Evolutionary conservation across 2,113 vertebrate species (phyloP).

Genomic region (Archilochus colubris): DNA sequence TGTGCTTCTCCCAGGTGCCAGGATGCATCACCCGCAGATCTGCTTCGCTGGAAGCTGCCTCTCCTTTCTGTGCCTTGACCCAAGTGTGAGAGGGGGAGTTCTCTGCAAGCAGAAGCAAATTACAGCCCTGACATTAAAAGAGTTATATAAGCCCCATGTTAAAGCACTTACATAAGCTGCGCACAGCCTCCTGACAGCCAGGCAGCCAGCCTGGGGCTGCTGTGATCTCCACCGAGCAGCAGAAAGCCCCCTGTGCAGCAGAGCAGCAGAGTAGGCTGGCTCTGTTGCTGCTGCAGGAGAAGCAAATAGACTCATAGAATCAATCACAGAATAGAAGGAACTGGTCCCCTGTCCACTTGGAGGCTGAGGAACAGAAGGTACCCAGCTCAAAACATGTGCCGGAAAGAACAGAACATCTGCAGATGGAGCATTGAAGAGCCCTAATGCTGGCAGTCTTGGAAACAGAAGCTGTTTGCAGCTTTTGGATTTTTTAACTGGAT

Average conservation of each 20-base stretch:
- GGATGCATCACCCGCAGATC: not conserved
- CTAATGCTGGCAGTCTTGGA: not conserved
- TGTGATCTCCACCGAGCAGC: not conserved
- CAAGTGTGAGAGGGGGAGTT: not conserved
- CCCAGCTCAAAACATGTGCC: rapidly evolving
- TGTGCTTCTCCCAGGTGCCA: not conserved
- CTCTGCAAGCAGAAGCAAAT: not conserved
- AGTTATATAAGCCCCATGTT: conserved; percentile 27
- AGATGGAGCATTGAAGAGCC: not conserved
- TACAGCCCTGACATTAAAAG: not conserved
- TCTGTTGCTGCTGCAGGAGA: not conserved
- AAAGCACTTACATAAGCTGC: not conserved
- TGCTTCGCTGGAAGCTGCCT: not conserved
- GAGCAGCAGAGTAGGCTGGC: not conserved
- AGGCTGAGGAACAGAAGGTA: not conserved
- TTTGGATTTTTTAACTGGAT: not conserved
- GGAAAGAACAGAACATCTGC: rapidly evolving
- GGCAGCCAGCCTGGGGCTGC: not conserved
- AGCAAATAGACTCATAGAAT: not conserved
- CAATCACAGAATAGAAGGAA: not conserved
- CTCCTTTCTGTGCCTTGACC: not conserved
- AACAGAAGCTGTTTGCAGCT: not conserved
- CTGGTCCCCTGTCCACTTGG: rapidly evolving
- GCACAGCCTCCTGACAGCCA: not conserved
- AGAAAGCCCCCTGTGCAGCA: not conserved